These are phyloP conservation scores for Hoplodrina blanda DNA, from an alignment of 2,888 invertebrate species.

Conservation along the genomic window DNA sequence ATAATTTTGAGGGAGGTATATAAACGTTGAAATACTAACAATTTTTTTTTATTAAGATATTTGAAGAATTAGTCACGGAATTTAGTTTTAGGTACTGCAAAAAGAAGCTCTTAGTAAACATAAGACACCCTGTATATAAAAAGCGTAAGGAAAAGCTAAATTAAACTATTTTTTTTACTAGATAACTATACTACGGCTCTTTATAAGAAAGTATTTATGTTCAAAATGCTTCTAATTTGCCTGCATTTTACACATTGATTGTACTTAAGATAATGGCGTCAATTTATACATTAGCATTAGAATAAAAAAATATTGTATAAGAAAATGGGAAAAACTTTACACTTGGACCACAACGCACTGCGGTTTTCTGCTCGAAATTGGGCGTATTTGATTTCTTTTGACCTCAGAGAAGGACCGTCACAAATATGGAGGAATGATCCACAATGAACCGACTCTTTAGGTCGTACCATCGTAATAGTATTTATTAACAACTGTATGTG, in stretches of 20 bases:
- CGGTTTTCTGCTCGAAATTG: conserved; percentile 65
- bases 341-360: conserved; percentile 60
- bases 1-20: too few species aligned
- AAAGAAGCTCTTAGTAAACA: too few species aligned
- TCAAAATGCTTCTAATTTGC: too few species aligned
- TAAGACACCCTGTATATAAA: background rate
- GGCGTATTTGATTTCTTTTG: conserved; percentile 68
- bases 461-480: background rate
- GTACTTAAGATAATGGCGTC: too few species aligned
- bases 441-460: conserved; percentile 4
- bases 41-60: background rate
- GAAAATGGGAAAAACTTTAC: background rate
- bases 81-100: too few species aligned
- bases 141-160: background rate
- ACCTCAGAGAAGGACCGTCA: conserved; percentile 19
- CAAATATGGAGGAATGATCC: conserved; percentile 14
- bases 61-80: background rate
- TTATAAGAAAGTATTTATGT: too few species aligned
- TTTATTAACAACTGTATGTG: background rate
- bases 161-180: background rate
- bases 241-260: too few species aligned
- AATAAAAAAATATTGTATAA: background rate
- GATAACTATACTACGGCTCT: too few species aligned
- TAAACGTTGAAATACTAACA: too few species aligned
- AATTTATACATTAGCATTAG: background rate